Evolutionary conservation across 2,113 vertebrate genomes (phyloP).

Genomic region (Eira barbara): DNA sequence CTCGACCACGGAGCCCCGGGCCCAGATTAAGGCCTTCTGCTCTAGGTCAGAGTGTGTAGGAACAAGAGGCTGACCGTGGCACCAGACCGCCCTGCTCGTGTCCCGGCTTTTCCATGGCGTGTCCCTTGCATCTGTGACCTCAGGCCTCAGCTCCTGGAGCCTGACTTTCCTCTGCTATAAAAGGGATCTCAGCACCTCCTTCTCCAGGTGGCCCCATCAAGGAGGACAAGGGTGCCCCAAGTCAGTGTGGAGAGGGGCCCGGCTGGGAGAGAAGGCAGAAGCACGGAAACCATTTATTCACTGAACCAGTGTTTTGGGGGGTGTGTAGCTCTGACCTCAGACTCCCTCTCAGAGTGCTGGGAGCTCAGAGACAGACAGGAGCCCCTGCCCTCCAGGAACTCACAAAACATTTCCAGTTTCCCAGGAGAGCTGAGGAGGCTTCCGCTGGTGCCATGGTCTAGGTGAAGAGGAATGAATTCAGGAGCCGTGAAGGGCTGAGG

Average conservation of each 20-base stretch:
- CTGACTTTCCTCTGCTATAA: neutral
- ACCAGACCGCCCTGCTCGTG: rapidly evolving
- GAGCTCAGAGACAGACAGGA: neutral
- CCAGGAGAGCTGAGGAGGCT: neutral
- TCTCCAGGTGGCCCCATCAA: neutral
- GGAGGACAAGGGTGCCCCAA: rapidly evolving
- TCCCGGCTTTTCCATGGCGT: neutral
- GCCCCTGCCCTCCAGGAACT: neutral
- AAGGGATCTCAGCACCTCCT: neutral
- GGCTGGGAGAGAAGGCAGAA: neutral
- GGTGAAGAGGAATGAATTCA: rapidly evolving
- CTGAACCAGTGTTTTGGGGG: neutral
- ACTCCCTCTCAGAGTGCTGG: neutral
- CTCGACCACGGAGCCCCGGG: rapidly evolving
- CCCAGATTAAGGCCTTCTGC: neutral
- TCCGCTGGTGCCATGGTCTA: rapidly evolving
- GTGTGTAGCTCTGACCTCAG: too few species aligned
- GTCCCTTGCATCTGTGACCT: neutral
- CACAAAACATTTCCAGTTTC: neutral
- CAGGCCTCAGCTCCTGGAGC: neutral
- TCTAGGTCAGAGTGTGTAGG: rapidly evolving
- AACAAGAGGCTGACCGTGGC: rapidly evolving
- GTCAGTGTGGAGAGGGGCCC: neutral
- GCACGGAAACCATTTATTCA: too few species aligned
- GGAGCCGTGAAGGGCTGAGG: neutral